Percentiles rank a stretch among this genome's conserved stretches.
These are phyloP conservation scores for Vannuccia rotundouncinata DNA, from an alignment of 2,888 invertebrate genomes.

Conservation along the genomic window DNA sequence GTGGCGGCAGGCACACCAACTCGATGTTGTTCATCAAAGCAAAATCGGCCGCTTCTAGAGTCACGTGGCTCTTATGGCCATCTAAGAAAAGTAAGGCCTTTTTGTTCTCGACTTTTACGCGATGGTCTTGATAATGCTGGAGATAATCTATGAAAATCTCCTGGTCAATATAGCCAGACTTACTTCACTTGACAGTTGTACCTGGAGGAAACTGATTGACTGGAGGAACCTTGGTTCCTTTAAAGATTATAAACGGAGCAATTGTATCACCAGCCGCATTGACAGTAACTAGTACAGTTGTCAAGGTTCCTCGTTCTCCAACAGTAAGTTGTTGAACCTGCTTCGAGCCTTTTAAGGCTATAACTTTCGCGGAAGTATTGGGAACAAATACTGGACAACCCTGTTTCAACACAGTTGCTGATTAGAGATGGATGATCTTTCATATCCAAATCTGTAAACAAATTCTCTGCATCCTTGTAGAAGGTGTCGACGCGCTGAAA, in stretches of 20 bases:
- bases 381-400: background rate
- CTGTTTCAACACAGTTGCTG: slow-evolving; percentile 11
- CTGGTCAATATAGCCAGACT: background rate
- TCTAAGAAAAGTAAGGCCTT: slow-evolving; percentile 4
- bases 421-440: slow-evolving; percentile 24
- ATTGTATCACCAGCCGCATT: slow-evolving; percentile 1
- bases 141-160: background rate
- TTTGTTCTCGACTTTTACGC: background rate
- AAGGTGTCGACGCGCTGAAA: background rate
- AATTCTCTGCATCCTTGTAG: background rate
- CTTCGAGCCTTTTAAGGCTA: slow-evolving; percentile 11
- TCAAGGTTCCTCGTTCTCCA: slow-evolving; percentile 25
- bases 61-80: background rate
- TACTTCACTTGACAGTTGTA: background rate
- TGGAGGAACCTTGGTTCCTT: background rate
- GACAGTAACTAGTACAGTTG: background rate
- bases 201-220: slow-evolving; percentile 14
- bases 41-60: background rate
- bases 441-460: slow-evolving; percentile 1
- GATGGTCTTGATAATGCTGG: background rate
- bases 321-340: slow-evolving; percentile 7
- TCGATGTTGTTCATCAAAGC: background rate
- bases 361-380: background rate
- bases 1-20: background rate
- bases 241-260: slow-evolving; percentile 5